Evolutionary conservation across 2,888 invertebrate species (phyloP).

Genomic region (Thera obeliscata): DNA sequence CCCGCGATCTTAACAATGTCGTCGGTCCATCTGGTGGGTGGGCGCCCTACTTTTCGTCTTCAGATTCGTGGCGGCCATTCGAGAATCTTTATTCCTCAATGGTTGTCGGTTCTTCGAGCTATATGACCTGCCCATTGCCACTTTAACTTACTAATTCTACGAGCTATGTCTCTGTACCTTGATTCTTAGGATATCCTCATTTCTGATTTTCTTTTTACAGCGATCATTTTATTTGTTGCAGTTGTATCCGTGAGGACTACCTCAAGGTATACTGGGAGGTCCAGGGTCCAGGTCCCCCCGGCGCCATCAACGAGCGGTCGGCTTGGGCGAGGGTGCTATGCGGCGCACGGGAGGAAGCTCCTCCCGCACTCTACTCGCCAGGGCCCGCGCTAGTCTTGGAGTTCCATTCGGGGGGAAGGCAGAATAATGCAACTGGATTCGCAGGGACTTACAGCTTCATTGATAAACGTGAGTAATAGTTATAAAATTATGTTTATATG

Average conservation of each 20-base stretch:
- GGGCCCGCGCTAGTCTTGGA: slow-evolving; percentile 90
- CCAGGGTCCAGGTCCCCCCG: slow-evolving; percentile 88
- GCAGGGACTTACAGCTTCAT: slow-evolving; percentile 90
- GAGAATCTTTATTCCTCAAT: too few species aligned
- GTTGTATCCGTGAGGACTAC: slow-evolving; percentile 90
- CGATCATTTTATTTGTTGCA: slow-evolving; percentile 74
- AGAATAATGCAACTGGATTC: slow-evolving; percentile 86
- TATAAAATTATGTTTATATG: neutral
- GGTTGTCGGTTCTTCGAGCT: too few species aligned
- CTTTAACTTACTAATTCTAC: too few species aligned
- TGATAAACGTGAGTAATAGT: slow-evolving; percentile 87
- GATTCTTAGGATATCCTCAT: neutral
- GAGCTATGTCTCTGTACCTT: too few species aligned
- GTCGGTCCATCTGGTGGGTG: too few species aligned
- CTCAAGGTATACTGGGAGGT: slow-evolving; percentile 92
- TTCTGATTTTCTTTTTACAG: neutral
- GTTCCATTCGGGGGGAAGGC: slow-evolving; percentile 86
- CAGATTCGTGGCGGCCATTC: too few species aligned
- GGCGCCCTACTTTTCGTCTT: too few species aligned
- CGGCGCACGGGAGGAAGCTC: slow-evolving; percentile 87
- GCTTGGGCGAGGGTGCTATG: slow-evolving; percentile 90
- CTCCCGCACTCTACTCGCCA: slow-evolving; percentile 90
- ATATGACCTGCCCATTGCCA: too few species aligned
- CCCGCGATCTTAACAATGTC: too few species aligned
- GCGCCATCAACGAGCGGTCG: slow-evolving; percentile 90